Conservation (phyloP, 2,113 vertebrate genomes). For the Corvus hawaiiensis region DNA sequence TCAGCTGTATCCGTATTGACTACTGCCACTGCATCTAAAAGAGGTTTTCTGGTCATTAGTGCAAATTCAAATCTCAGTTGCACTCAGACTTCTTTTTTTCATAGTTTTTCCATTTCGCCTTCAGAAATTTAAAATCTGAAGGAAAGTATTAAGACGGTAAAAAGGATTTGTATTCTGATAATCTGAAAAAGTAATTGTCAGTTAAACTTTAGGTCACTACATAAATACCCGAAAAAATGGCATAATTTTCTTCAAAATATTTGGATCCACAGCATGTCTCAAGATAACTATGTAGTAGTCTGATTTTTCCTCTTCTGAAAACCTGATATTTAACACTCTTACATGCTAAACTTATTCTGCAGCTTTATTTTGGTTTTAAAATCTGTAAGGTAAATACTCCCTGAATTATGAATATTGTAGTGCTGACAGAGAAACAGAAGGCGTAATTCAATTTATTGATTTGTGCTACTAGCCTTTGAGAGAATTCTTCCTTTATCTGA, state of each 20-base stretch:
- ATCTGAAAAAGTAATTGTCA: not conserved
- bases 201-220: not conserved
- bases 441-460: conserved; percentile 27
- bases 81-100: not conserved
- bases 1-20: not conserved
- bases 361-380: conserved; percentile 1
- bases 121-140: not conserved
- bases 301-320: not conserved
- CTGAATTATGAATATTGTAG: not conserved
- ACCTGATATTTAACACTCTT: not conserved
- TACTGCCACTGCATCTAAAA: not conserved
- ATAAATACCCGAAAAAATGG: not conserved
- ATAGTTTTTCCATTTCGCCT: not conserved
- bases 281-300: not conserved
- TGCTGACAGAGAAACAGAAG: not conserved
- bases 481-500: conserved; percentile 35
- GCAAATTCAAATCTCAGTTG: not conserved
- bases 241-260: not conserved
- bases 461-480: conserved; percentile 12
- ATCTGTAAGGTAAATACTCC: not conserved
- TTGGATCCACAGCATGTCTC: not conserved
- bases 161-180: not conserved
- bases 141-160: not conserved
- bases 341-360: not conserved
- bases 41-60: not conserved